phyloP scores from a whole-genome alignment of 1,140 invertebrate genomes.

The Pseudomyrmex gracilis region DNA sequence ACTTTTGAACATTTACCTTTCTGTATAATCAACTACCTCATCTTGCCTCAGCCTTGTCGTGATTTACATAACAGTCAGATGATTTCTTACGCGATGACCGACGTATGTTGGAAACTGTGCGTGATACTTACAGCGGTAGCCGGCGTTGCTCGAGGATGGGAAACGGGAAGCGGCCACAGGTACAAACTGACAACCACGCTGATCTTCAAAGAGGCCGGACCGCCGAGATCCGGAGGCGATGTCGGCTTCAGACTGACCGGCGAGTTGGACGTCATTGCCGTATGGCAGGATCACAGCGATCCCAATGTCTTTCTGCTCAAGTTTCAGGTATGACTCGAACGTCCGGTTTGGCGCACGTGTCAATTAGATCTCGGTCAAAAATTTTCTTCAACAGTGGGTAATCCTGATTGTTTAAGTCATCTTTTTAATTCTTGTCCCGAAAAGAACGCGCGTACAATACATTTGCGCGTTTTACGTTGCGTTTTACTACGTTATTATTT shows the following conservation, averaged over 20 bases:
- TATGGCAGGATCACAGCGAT: conserved; percentile 86
- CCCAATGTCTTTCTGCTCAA: conserved; percentile 82
- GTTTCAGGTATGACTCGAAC: conserved; percentile 79
- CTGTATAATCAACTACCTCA: conserved; percentile 14
- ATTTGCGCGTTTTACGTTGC: no score
- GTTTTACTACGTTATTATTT: no score
- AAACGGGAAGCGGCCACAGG: conserved; percentile 75
- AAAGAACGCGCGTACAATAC: no score
- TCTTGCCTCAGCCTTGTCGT: background rate
- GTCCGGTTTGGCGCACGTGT: no score
- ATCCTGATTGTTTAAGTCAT: no score
- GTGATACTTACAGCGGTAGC: conserved; percentile 79
- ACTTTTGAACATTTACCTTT: background rate
- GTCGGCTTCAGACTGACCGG: conserved; percentile 87
- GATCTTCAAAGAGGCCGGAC: conserved; percentile 83
- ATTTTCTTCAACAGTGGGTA: no score
- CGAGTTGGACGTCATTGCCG: conserved; percentile 83
- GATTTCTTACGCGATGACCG: background rate
- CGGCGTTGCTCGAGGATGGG: conserved; percentile 78
- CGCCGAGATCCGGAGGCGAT: conserved; percentile 83
- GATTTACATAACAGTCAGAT: background rate
- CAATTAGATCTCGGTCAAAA: no score
- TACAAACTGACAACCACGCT: conserved; percentile 85
- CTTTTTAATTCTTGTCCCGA: no score
- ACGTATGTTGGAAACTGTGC: conserved; percentile 67